These are phyloP conservation scores for Alosa alosa DNA, from an alignment of 2,113 vertebrate genomes.

Conservation along the genomic window DNA sequence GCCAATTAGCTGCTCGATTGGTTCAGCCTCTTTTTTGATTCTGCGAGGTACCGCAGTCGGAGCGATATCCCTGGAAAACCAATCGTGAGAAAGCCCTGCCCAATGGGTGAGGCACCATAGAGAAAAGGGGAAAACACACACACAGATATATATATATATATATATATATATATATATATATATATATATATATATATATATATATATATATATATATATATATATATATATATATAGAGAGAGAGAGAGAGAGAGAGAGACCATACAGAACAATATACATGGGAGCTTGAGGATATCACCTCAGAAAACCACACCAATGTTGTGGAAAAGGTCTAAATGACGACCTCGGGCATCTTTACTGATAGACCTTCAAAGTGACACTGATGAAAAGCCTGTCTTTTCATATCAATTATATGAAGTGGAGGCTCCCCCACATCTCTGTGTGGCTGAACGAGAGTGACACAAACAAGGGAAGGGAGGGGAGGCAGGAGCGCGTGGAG, in stretches of 20 bases:
- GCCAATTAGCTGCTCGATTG: conserved; percentile 37
- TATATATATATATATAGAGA: no score
- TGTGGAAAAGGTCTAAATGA: background rate
- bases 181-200: no score
- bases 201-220: no score
- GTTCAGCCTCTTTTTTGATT: conserved; percentile 9
- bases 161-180: no score
- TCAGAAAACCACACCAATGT: background rate
- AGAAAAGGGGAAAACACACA: background rate
- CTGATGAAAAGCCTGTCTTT: conserved; percentile 9
- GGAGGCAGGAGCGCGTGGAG: background rate
- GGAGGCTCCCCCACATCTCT: background rate
- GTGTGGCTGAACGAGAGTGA: background rate
- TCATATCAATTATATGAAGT: conserved; percentile 1
- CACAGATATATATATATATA: background rate
- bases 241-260: background rate
- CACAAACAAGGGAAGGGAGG: background rate
- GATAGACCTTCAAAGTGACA: background rate
- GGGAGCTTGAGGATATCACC: background rate
- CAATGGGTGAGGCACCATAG: background rate
- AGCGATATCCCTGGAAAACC: background rate
- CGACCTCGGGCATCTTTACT: background rate
- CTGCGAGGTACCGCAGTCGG: background rate
- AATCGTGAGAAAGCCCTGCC: background rate
- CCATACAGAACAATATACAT: background rate